A percentile compares a stretch with the other conserved stretches of the same genome.
Evolutionary conservation across 2,113 vertebrate species (phyloP).

Genomic region (Indicator indicator): DNA sequence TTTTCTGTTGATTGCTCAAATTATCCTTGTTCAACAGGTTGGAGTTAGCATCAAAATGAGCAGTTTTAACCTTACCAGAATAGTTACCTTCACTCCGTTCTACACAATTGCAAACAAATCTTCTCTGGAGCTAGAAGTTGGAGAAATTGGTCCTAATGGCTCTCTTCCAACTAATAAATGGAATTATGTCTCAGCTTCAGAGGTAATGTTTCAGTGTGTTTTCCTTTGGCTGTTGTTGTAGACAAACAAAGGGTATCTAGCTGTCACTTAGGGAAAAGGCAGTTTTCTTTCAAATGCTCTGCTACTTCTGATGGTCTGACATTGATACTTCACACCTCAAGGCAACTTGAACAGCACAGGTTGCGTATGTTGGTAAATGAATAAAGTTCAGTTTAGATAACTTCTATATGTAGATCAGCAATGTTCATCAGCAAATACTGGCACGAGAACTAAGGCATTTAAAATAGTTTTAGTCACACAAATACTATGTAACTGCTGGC

Average conservation of each 20-base stretch:
- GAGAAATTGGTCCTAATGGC: conserved; percentile 81
- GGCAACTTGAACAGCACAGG: neutral
- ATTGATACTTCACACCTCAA: neutral
- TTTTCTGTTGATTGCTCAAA: neutral
- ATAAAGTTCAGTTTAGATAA: neutral
- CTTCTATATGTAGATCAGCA: neutral
- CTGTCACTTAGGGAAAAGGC: neutral
- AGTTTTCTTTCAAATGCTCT: neutral
- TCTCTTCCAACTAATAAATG: conserved; percentile 80
- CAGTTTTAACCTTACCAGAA: conserved; percentile 91
- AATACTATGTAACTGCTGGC: neutral
- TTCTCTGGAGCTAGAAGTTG: conserved; percentile 90
- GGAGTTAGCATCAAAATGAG: conserved; percentile 96
- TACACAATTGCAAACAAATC: conserved; percentile 93
- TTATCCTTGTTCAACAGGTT: conserved; percentile 77
- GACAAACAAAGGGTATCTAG: neutral
- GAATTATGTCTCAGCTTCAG: conserved; percentile 87
- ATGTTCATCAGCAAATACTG: neutral
- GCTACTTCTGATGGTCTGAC: neutral
- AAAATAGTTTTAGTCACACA: neutral
- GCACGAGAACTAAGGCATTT: neutral
- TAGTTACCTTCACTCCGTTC: conserved; percentile 94
- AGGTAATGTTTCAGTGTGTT: conserved; percentile 75
- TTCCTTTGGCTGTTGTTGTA: neutral
- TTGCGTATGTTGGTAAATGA: neutral